Evolutionary conservation across 1,140 invertebrate genomes (phyloP).

Genomic region (Zaprionus inermis): DNA sequence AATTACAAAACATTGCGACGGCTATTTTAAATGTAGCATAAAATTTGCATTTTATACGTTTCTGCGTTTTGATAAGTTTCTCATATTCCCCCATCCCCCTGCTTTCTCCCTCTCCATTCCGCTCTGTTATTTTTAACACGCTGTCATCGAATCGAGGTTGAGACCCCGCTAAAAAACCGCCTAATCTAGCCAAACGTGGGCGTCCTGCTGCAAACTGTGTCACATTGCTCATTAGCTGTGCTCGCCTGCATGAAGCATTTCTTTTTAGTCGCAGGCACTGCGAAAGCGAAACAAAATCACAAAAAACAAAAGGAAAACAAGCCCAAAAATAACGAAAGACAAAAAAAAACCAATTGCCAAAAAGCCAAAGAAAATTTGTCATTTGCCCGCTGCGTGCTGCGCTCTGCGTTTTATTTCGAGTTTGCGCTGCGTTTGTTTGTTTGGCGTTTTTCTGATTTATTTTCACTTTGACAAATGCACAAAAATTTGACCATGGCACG

Average conservation of each 20-base stretch:
- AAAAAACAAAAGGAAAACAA: constrained; percentile 13
- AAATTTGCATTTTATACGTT: constrained; percentile 78
- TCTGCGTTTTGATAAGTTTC: constrained; percentile 35
- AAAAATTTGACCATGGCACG: constrained; percentile 81
- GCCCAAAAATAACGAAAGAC: constrained; percentile 19
- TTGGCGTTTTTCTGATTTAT: constrained; percentile 74
- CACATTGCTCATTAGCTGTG: constrained; percentile 72
- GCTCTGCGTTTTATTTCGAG: constrained; percentile 6
- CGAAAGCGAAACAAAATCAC: constrained; percentile 28
- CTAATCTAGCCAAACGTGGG: constrained; percentile 62
- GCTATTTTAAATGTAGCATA: constrained; percentile 81
- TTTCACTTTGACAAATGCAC: constrained; percentile 80
- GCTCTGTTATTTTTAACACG: constrained; percentile 13
- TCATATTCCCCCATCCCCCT: neutral
- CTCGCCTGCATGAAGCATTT: constrained; percentile 67
- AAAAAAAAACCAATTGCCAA: constrained; percentile 40
- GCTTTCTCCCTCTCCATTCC: neutral
- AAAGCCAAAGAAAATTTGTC: constrained; percentile 62
- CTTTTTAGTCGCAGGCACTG: constrained; percentile 42
- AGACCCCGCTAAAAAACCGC: constrained; percentile 52
- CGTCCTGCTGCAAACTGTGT: constrained; percentile 60
- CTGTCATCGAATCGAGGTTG: constrained; percentile 72
- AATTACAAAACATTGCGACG: constrained; percentile 74
- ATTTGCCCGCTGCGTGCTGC: constrained; percentile 53
- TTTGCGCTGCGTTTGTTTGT: constrained; percentile 50